Percentiles rank a stretch among this genome's conserved stretches.
phyloP scores from a whole-genome alignment of 2,113 vertebrate genomes.

The Eclectus roratus region DNA sequence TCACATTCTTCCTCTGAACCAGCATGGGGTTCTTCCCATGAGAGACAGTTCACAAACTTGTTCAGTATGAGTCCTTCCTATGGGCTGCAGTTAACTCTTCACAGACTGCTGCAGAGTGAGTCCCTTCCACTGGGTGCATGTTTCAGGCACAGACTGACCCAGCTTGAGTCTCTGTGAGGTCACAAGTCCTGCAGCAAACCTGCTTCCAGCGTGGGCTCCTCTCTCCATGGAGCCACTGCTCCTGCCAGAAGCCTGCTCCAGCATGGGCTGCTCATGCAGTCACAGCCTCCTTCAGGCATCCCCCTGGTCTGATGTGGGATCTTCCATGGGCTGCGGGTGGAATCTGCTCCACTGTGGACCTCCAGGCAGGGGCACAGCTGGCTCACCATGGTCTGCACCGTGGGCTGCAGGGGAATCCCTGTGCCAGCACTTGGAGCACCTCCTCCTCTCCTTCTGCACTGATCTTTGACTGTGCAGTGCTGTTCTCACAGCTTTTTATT shows the following conservation, averaged over 20 bases:
- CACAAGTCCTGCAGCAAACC: not conserved
- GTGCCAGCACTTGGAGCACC: not conserved
- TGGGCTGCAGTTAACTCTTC: not conserved
- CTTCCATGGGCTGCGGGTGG: not conserved
- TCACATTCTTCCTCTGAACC: not conserved
- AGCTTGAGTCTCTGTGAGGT: not conserved
- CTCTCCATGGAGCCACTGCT: not conserved
- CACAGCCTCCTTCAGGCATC: not conserved
- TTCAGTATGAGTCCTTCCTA: not conserved
- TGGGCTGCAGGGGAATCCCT: not conserved
- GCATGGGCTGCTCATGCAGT: not conserved
- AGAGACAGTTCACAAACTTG: not conserved
- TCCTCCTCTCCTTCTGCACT: not conserved
- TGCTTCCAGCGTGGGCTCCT: not conserved
- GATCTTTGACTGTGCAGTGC: not conserved
- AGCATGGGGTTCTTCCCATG: not conserved
- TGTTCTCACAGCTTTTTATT: not conserved
- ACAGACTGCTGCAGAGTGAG: not conserved
- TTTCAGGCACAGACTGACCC: not conserved
- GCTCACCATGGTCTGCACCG: not conserved
- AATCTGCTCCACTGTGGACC: not conserved
- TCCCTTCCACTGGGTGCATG: not conserved
- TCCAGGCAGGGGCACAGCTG: not conserved
- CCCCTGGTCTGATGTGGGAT: not conserved
- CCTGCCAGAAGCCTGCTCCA: not conserved